These are phyloP conservation scores for Poliocrania exsul DNA, from an alignment of 2,797 vertebrate species.

Conservation along the genomic window DNA sequence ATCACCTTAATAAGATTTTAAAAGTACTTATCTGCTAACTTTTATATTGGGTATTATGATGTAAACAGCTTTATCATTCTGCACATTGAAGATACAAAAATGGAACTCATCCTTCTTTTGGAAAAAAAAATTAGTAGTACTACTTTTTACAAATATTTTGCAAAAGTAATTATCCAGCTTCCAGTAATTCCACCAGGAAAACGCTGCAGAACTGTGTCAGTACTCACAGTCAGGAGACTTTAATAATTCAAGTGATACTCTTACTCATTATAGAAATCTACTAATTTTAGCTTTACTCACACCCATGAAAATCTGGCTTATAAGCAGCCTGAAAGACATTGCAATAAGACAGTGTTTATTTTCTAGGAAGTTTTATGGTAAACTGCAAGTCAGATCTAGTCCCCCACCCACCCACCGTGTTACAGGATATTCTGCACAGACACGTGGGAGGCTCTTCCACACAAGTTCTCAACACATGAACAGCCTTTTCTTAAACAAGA, in stretches of 20 bases:
- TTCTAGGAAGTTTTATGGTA: neutral
- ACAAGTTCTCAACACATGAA: neutral
- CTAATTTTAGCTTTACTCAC: neutral
- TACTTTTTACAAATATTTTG: neutral
- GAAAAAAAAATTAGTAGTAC: neutral
- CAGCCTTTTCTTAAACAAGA: neutral
- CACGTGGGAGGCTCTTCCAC: neutral
- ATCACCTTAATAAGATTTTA: neutral
- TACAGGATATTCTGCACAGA: neutral
- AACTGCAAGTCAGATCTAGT: neutral
- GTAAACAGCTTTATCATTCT: neutral
- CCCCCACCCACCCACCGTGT: neutral
- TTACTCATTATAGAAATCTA: neutral
- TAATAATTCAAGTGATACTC: neutral
- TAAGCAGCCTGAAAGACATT: neutral
- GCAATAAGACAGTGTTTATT: neutral
- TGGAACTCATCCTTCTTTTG: neutral
- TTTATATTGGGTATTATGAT: neutral
- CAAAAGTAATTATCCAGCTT: neutral
- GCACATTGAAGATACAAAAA: neutral
- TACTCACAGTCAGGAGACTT: neutral
- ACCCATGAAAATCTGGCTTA: neutral
- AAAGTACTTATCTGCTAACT: neutral
- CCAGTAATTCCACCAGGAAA: neutral
- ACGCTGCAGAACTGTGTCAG: neutral